phyloP scores from a whole-genome alignment of 2,888 invertebrate species.

The Mesodorylaimus sp. region DNA sequence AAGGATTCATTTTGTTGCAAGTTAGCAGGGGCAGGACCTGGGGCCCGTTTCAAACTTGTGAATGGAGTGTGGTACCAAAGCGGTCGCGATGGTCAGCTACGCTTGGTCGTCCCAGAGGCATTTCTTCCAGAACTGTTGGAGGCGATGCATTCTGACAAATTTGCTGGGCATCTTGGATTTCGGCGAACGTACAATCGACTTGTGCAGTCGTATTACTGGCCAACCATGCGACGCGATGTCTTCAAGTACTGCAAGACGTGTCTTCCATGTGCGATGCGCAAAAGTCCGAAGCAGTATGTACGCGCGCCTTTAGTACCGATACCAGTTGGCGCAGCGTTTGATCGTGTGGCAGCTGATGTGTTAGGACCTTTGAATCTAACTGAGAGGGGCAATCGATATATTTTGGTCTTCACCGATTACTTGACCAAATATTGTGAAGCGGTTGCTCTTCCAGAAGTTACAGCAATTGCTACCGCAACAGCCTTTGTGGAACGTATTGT shows the following conservation, averaged over 20 bases:
- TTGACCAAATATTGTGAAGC: constrained; percentile 6
- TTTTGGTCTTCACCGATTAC: constrained; percentile 11
- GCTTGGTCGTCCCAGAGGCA: neutral
- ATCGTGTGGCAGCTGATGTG: constrained; percentile 9
- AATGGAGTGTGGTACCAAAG: neutral
- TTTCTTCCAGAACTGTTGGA: neutral
- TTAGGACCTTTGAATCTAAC: constrained; percentile 10
- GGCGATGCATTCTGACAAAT: neutral
- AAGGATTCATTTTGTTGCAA: too few species aligned
- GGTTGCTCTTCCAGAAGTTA: neutral
- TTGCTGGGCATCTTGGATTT: constrained; percentile 1
- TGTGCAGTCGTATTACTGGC: neutral
- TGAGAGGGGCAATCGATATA: constrained; percentile 9
- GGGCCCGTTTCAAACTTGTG: neutral
- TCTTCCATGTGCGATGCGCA: constrained; percentile 7
- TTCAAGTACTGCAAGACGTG: neutral
- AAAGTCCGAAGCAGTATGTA: neutral
- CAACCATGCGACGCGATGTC: neutral
- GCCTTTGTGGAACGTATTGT: constrained; percentile 5
- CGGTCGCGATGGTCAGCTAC: neutral
- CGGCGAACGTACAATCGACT: neutral
- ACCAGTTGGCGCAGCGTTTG: constrained; percentile 5
- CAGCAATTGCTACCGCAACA: neutral
- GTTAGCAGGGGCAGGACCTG: neutral
- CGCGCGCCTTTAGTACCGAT: constrained; percentile 1